Percentiles rank a stretch among this genome's conserved stretches.
Conservation (phyloP, 2,888 invertebrate species). For the Ormyrus nitidulus region DNA sequence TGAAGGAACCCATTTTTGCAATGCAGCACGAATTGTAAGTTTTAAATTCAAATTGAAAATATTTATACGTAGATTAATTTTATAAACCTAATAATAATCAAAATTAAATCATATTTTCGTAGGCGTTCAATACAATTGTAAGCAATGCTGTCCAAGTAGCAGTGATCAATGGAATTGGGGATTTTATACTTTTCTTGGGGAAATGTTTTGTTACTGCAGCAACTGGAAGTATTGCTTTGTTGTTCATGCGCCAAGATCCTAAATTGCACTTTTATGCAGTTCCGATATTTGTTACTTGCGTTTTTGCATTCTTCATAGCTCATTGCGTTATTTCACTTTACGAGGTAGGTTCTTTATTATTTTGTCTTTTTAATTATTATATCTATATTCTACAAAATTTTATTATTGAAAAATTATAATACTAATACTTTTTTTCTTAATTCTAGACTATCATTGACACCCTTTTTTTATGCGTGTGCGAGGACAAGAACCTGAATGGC, state of each 20-base stretch:
- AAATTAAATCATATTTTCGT: conserved; percentile 60
- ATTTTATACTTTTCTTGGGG: conserved; percentile 93
- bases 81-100: conserved; percentile 11
- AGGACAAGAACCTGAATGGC: conserved; percentile 91
- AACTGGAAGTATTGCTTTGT: conserved; percentile 86
- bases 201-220: conserved; percentile 89
- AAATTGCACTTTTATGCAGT: conserved; percentile 89
- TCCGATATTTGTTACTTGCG: conserved; percentile 88
- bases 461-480: conserved; percentile 94
- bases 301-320: conserved; percentile 94
- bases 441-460: conserved; percentile 94
- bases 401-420: not conserved
- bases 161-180: conserved; percentile 94
- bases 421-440: not conserved
- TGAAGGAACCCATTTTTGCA: conserved; percentile 92
- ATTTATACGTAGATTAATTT: conserved; percentile 30
- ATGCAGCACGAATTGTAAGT: conserved; percentile 90
- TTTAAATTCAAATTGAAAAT: not conserved
- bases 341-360: conserved; percentile 81
- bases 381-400: not conserved
- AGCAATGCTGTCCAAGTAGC: conserved; percentile 91
- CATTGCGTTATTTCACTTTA: conserved; percentile 95
- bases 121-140: conserved; percentile 92
- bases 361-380: not conserved
- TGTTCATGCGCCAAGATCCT: conserved; percentile 84